Evolutionary conservation across 2,888 invertebrate genomes (phyloP).

Genomic region (Galerucella nymphaeae): DNA sequence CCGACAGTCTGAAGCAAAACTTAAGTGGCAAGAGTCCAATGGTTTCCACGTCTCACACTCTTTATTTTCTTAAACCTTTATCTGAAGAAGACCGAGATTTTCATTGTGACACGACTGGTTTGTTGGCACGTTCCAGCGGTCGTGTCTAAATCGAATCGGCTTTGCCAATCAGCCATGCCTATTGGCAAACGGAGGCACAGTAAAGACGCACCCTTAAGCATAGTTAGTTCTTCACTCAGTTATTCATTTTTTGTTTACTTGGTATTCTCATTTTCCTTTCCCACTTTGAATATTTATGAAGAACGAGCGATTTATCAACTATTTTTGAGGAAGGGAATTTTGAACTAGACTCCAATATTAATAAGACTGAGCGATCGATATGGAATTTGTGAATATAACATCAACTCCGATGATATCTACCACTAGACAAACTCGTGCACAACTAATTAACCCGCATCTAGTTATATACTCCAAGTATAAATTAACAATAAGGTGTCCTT

Average conservation of each 20-base stretch:
- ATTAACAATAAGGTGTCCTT: not conserved
- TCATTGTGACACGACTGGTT: too few relatives aligned
- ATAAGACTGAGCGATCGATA: not conserved
- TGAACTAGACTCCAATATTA: not conserved
- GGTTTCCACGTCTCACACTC: too few relatives aligned
- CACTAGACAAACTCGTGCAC: not conserved
- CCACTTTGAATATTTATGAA: not conserved
- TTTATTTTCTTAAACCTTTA: too few relatives aligned
- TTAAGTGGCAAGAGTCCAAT: too few relatives aligned
- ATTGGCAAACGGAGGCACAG: too few relatives aligned
- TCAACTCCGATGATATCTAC: not conserved
- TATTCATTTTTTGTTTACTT: not conserved
- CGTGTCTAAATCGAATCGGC: too few relatives aligned
- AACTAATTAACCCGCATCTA: constrained; percentile 1
- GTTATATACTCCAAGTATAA: not conserved
- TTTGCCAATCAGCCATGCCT: too few relatives aligned
- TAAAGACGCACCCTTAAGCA: too few relatives aligned
- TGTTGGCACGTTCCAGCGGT: too few relatives aligned
- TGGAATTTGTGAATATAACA: not conserved
- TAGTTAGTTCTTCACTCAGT: too few relatives aligned
- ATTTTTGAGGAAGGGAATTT: not conserved
- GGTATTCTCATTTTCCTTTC: not conserved
- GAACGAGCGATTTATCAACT: not conserved
- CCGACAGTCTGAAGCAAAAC: too few relatives aligned
- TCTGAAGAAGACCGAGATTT: too few relatives aligned